Evolutionary conservation across 2,888 invertebrate species (phyloP).

Genomic region (Formica aserva): DNA sequence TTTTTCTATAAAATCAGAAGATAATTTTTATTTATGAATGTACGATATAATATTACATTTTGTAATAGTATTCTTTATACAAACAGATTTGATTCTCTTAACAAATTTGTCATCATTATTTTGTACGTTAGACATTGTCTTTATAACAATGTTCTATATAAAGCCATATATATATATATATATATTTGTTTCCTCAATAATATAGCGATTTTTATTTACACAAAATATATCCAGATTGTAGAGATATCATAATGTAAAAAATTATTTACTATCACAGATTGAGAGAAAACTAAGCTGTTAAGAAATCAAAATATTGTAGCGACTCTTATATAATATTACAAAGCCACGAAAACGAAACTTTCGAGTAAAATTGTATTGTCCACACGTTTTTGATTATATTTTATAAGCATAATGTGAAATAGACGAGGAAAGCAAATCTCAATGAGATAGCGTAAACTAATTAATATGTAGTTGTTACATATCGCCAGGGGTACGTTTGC

Average conservation of each 20-base stretch:
- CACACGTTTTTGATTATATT: conserved; percentile 79
- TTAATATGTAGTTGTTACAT: conserved; percentile 61
- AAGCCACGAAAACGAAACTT: conserved; percentile 67
- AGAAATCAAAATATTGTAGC: conserved; percentile 68
- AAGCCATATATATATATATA: conserved; percentile 61
- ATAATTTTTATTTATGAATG: conserved; percentile 66
- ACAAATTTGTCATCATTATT: conserved; percentile 45
- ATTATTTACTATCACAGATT: conserved; percentile 51
- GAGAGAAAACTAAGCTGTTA: conserved; percentile 58
- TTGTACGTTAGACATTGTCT: conserved; percentile 51
- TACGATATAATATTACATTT: not conserved
- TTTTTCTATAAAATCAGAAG: conserved; percentile 68
- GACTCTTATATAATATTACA: conserved; percentile 62
- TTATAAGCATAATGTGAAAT: conserved; percentile 71
- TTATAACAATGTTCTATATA: conserved; percentile 59
- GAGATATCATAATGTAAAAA: conserved; percentile 62
- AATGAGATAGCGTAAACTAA: conserved; percentile 56
- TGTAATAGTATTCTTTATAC: conserved; percentile 7
- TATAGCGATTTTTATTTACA: conserved; percentile 61
- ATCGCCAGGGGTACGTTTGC: conserved; percentile 64
- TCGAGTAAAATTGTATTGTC: conserved; percentile 71
- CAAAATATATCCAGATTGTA: conserved; percentile 56
- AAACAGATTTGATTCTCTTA: conserved; percentile 55
- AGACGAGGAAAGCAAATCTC: conserved; percentile 58
- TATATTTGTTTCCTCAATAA: conserved; percentile 54